A percentile compares a stretch with the other conserved stretches of the same genome.
Evolutionary conservation across 2,888 invertebrate genomes (phyloP).

Genomic region (Flabesymbios commensalis): DNA sequence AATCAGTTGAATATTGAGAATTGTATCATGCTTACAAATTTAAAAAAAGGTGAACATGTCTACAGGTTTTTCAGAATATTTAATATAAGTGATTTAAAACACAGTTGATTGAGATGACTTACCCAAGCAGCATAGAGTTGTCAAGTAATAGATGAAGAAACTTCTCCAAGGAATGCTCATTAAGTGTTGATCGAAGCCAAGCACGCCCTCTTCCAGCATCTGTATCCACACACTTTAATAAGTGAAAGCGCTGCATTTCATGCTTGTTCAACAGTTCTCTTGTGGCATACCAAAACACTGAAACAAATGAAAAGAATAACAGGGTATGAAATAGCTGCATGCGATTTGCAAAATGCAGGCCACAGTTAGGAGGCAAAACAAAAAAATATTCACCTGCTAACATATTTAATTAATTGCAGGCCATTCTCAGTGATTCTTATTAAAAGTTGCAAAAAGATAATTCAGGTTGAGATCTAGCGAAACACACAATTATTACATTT

Average conservation of each 20-base stretch:
- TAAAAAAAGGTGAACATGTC: too few relatives aligned
- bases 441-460: too few relatives aligned
- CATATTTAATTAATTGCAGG: background rate
- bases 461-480: too few relatives aligned
- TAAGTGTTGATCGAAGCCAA: conserved; percentile 85
- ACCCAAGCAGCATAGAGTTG: too few relatives aligned
- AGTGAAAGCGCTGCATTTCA: conserved; percentile 70
- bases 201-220: conserved; percentile 83
- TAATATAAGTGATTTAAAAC: too few relatives aligned
- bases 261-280: conserved; percentile 76
- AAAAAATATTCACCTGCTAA: background rate
- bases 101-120: too few relatives aligned
- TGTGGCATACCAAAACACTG: conserved; percentile 63
- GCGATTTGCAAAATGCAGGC: background rate
- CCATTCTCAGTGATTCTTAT: background rate
- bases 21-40: too few relatives aligned
- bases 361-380: background rate
- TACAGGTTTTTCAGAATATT: too few relatives aligned
- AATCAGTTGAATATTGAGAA: too few relatives aligned
- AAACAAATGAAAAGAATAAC: conserved; percentile 17
- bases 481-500: too few relatives aligned
- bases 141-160: conserved; percentile 76
- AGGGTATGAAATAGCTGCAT: too few relatives aligned
- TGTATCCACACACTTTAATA: conserved; percentile 71
- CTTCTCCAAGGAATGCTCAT: conserved; percentile 83